phyloP scores from a whole-genome alignment of 2,888 invertebrate genomes.

The Patella pellucida region DNA sequence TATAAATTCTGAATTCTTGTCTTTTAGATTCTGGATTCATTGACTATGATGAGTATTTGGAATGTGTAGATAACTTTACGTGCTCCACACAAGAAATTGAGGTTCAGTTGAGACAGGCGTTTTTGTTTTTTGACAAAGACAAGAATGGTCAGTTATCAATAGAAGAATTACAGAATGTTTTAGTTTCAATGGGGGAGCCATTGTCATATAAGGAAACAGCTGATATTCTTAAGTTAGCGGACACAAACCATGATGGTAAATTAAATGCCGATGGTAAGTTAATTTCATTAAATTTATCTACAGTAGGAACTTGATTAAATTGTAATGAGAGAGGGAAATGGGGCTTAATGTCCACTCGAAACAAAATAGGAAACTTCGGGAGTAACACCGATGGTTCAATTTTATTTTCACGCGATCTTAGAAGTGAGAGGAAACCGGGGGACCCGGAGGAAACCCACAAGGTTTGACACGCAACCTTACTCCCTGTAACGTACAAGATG shows the following conservation, averaged over 20 bases:
- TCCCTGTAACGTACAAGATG: too few relatives aligned
- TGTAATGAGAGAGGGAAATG: not conserved
- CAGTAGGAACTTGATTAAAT: not conserved
- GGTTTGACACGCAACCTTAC: too few relatives aligned
- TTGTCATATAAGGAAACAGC: constrained; percentile 31
- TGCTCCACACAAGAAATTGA: constrained; percentile 33
- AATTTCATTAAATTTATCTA: not conserved
- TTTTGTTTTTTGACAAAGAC: constrained; percentile 34
- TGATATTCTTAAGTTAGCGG: constrained; percentile 35
- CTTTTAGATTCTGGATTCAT: constrained; percentile 28
- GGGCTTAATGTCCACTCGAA: not conserved
- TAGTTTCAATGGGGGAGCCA: constrained; percentile 36
- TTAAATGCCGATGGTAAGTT: constrained; percentile 37
- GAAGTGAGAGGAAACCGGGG: too few relatives aligned
- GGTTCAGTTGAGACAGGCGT: constrained; percentile 39
- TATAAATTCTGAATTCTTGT: not conserved
- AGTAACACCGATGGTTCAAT: too few relatives aligned
- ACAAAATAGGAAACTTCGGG: not conserved
- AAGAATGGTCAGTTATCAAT: constrained; percentile 30
- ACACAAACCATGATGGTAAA: constrained; percentile 31
- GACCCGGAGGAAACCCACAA: too few relatives aligned
- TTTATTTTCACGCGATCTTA: too few relatives aligned
- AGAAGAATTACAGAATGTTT: constrained; percentile 30
- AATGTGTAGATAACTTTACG: constrained; percentile 28
- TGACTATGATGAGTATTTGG: constrained; percentile 35